phyloP scores from a whole-genome alignment of 2,113 vertebrate genomes.

The Ammodytes dubius region DNA sequence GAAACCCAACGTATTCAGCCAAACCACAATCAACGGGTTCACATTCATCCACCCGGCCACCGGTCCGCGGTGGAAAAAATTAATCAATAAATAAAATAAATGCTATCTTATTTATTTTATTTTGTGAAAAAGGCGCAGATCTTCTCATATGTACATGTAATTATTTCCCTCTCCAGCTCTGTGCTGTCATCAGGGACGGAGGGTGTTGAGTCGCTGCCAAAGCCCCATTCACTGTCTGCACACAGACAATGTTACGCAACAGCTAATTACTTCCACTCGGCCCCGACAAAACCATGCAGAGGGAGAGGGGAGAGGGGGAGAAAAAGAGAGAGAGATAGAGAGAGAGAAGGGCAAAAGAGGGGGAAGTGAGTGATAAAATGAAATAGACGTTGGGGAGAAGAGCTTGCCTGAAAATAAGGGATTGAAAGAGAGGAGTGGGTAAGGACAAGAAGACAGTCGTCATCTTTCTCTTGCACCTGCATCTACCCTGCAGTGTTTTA shows the following conservation, averaged over 20 bases:
- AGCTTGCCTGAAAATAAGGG: background rate
- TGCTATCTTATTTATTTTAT: slow-evolving; percentile 60
- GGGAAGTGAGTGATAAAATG: slow-evolving; percentile 47
- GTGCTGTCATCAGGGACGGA: slow-evolving; percentile 62
- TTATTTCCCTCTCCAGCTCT: slow-evolving; percentile 76
- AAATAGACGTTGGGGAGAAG: slow-evolving; percentile 33
- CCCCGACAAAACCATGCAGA: slow-evolving; percentile 54
- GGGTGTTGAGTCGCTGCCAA: slow-evolving; percentile 69
- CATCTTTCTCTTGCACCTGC: background rate
- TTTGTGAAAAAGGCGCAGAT: slow-evolving; percentile 60
- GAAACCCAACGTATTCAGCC: slow-evolving; percentile 38
- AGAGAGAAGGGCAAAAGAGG: slow-evolving; percentile 28
- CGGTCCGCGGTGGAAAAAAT: slow-evolving; percentile 17
- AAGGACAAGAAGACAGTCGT: slow-evolving; percentile 9
- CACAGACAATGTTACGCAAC: slow-evolving; percentile 79
- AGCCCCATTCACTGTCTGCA: slow-evolving; percentile 76
- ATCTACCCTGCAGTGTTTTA: slow-evolving; percentile 26
- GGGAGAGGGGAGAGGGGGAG: slow-evolving; percentile 13
- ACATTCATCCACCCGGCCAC: slow-evolving; percentile 50
- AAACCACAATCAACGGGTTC: slow-evolving; percentile 69
- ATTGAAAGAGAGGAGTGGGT: background rate
- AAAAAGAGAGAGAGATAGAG: slow-evolving; percentile 16
- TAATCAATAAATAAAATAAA: slow-evolving; percentile 70
- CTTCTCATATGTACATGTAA: slow-evolving; percentile 74
- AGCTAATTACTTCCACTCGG: slow-evolving; percentile 82